Evolutionary conservation across 2,113 vertebrate species (phyloP).

Genomic region (Takifugu flavidus): DNA sequence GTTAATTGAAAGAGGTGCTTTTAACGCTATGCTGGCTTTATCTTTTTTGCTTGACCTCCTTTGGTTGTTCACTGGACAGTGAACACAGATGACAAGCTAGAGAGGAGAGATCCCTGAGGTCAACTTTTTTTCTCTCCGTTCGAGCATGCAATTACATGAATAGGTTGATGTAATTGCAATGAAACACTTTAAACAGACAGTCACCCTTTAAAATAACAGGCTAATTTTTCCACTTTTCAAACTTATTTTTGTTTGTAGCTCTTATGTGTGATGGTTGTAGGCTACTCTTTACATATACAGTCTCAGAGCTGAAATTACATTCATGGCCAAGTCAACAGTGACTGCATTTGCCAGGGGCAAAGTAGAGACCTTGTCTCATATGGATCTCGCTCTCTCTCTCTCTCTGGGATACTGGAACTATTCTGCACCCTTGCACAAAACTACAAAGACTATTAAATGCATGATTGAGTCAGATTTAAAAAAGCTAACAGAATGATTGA

Average conservation of each 20-base stretch:
- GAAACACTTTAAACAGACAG: neutral
- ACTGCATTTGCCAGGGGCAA: conserved; percentile 34
- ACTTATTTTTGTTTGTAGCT: neutral
- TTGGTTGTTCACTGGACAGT: neutral
- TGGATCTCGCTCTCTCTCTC: conserved; percentile 13
- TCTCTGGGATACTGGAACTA: neutral
- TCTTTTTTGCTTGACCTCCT: conserved; percentile 5
- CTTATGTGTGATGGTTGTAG: neutral
- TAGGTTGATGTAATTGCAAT: neutral
- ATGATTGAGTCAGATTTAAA: conserved; percentile 16
- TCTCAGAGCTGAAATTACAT: conserved; percentile 35
- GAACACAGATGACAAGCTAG: neutral
- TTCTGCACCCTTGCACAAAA: neutral
- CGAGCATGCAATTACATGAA: neutral
- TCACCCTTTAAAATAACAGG: neutral
- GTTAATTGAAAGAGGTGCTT: conserved; percentile 53
- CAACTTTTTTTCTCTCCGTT: neutral
- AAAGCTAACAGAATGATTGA: neutral
- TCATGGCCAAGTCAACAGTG: conserved; percentile 40
- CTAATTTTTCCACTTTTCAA: neutral
- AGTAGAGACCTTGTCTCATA: conserved; percentile 9
- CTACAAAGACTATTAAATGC: neutral
- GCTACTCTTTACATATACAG: neutral
- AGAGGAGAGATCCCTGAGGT: neutral
- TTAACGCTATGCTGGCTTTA: conserved; percentile 13